Percentiles rank a stretch among this genome's conserved stretches.
phyloP scores from a whole-genome alignment of 2,113 vertebrate species.

The Eonycteris spelaea region DNA sequence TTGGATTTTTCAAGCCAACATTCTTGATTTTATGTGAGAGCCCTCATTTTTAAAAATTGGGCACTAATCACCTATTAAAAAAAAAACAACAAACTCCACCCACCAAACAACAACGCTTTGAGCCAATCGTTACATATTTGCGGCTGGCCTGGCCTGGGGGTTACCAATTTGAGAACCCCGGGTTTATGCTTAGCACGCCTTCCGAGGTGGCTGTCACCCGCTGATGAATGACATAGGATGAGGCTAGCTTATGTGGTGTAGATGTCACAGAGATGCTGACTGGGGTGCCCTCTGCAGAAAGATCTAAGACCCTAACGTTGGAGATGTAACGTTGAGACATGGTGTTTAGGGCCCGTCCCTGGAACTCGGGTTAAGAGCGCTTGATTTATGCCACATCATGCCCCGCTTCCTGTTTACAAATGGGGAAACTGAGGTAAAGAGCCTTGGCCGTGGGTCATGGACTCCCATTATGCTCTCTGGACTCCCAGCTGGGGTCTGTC shows the following conservation, averaged over 20 bases:
- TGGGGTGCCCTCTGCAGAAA: background rate
- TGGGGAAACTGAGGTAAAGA: background rate
- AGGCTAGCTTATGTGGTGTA: background rate
- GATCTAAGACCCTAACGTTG: background rate
- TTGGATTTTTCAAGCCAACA: background rate
- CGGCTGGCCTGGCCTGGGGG: background rate
- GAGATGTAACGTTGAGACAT: too few species aligned
- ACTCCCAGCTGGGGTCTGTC: background rate
- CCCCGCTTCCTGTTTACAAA: background rate
- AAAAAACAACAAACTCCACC: background rate
- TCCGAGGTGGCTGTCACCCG: background rate
- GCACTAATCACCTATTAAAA: background rate
- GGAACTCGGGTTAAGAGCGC: background rate
- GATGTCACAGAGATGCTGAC: background rate
- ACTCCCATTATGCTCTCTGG: background rate
- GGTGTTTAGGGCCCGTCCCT: background rate
- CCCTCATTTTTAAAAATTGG: background rate
- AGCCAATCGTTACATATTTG: fast-evolving
- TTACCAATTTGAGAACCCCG: background rate
- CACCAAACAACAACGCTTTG: fast-evolving
- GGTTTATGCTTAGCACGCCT: background rate
- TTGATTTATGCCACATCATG: background rate
- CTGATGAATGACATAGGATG: background rate
- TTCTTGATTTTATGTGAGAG: background rate
- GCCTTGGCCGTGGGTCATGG: background rate